These are phyloP conservation scores for Schizopygopsis pylzovi DNA, from an alignment of 2,797 vertebrate genomes.

Conservation along the genomic window DNA sequence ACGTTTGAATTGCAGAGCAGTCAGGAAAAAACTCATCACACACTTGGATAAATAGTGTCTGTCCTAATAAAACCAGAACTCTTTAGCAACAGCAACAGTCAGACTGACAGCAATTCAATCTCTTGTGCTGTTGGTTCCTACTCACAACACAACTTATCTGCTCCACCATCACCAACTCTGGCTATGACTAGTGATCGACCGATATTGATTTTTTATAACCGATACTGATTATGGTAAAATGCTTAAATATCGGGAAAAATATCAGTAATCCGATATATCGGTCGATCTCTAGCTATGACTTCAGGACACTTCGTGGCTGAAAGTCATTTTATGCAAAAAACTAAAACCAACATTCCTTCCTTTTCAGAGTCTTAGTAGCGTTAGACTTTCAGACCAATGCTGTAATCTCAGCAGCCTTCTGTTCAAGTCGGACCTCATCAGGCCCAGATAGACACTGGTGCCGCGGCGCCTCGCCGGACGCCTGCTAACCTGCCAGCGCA, in stretches of 20 bases:
- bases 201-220: no score
- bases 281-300: no score
- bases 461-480: background rate
- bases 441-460: constrained; percentile 6
- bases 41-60: constrained; percentile 1
- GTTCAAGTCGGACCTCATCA: constrained; percentile 32
- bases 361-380: background rate
- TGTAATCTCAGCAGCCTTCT: constrained; percentile 47
- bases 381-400: background rate
- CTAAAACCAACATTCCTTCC: background rate
- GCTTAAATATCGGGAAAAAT: no score
- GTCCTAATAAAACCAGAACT: background rate
- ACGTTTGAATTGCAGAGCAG: background rate
- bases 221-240: no score
- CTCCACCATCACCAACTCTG: background rate
- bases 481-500: constrained; percentile 48
- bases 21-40: background rate
- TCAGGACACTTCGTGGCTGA: no score
- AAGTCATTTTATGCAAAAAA: no score
- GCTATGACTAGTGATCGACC: no score
- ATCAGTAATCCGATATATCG: no score
- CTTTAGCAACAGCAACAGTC: background rate
- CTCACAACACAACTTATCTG: background rate
- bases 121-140: background rate
- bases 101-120: background rate